phyloP scores from a whole-genome alignment of 2,797 vertebrate species.

The Oceanodroma leucorhoa region DNA sequence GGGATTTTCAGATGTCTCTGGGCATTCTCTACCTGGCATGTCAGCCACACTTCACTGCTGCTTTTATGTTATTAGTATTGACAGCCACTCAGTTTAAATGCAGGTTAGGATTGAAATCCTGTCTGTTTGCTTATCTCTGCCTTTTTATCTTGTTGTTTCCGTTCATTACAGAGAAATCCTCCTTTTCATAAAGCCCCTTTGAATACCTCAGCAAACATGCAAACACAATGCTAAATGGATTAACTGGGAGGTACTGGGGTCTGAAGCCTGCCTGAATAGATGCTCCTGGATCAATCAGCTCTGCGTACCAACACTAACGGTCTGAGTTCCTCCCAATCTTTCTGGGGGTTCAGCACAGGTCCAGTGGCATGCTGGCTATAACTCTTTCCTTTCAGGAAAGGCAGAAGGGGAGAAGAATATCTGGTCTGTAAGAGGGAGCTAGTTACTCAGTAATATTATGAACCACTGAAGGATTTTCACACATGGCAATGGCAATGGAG shows the following conservation, averaged over 20 bases:
- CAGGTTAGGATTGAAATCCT: conserved; percentile 61
- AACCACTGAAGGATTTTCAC: neutral
- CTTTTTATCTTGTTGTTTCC: conserved; percentile 63
- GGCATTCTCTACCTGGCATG: neutral
- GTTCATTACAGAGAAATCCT: conserved; percentile 43
- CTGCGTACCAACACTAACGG: neutral
- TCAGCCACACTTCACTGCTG: conserved; percentile 50
- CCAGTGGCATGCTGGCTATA: neutral
- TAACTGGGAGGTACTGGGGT: neutral
- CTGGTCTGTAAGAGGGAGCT: neutral
- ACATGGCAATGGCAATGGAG: neutral
- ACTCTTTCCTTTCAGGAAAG: neutral
- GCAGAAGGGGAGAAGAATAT: neutral
- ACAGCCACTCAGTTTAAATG: conserved; percentile 57
- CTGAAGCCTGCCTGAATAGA: neutral
- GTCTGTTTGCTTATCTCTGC: conserved; percentile 54
- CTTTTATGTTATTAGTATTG: conserved; percentile 65
- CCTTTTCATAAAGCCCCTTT: conserved; percentile 33
- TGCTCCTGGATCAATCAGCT: neutral
- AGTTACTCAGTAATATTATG: neutral
- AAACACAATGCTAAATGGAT: conserved; percentile 37
- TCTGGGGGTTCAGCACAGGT: neutral
- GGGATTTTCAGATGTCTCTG: conserved; percentile 54
- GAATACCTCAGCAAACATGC: conserved; percentile 32
- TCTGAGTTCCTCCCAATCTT: neutral